Conservation (phyloP, 2,113 vertebrate genomes). For the Varanus komodoensis region DNA sequence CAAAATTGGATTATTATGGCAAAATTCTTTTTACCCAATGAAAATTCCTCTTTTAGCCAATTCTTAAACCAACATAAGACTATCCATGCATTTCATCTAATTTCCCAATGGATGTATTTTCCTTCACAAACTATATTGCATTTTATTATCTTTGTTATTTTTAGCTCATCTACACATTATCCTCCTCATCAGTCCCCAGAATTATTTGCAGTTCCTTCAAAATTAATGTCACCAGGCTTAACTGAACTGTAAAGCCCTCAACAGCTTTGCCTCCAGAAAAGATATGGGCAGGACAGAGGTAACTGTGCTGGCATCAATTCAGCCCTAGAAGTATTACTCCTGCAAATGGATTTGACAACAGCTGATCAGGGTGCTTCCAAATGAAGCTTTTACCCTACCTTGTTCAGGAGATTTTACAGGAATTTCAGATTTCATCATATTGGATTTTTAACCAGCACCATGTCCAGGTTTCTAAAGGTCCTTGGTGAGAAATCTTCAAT, state of each 20-base stretch:
- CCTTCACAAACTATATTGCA: background rate
- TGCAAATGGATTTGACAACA: conserved; percentile 15
- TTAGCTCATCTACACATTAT: conserved; percentile 50
- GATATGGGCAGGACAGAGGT: background rate
- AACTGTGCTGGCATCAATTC: background rate
- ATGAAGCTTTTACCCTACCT: too few relatives aligned
- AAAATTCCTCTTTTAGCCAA: conserved; percentile 53
- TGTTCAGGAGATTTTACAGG: too few relatives aligned
- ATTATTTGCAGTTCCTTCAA: conserved; percentile 64
- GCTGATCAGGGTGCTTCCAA: background rate
- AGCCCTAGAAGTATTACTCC: background rate
- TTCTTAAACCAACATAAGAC: conserved; percentile 3
- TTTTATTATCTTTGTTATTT: conserved; percentile 33
- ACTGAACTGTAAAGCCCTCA: conserved; percentile 50
- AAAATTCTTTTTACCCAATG: background rate
- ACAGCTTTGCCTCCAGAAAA: background rate
- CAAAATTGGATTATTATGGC: background rate
- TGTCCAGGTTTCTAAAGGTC: too few relatives aligned
- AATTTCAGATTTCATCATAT: too few relatives aligned
- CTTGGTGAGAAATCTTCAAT: too few relatives aligned
- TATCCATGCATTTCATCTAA: conserved; percentile 28
- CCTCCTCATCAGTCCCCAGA: conserved; percentile 22
- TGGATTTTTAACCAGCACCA: too few relatives aligned
- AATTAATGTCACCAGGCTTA: conserved; percentile 70
- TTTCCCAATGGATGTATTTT: conserved; percentile 46